These are phyloP conservation scores for Petrocephalus zakoni DNA, from an alignment of 2,113 vertebrate species.

Conservation along the genomic window DNA sequence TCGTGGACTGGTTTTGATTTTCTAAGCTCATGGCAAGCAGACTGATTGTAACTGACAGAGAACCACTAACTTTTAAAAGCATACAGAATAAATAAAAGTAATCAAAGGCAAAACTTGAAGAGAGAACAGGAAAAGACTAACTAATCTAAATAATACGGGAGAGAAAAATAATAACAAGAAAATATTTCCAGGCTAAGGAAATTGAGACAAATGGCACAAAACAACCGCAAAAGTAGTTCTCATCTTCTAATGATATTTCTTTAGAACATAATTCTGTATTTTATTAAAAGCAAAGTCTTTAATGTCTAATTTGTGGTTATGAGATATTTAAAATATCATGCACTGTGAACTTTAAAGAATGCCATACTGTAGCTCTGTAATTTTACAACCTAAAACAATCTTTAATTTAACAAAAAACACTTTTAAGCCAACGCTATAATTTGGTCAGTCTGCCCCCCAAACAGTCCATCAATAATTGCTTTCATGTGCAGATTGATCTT, in stretches of 20 bases:
- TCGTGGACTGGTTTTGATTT: background rate
- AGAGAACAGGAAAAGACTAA: background rate
- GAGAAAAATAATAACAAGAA: constrained; percentile 8
- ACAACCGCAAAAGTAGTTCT: constrained; percentile 42
- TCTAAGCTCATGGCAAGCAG: background rate
- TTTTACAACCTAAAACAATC: constrained; percentile 17
- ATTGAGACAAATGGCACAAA: constrained; percentile 39
- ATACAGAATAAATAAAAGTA: background rate
- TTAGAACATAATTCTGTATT: constrained; percentile 6
- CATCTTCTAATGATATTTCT: constrained; percentile 12
- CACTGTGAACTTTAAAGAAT: constrained; percentile 38
- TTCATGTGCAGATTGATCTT: constrained; percentile 43
- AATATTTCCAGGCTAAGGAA: constrained; percentile 24
- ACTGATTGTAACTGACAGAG: background rate
- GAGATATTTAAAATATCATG: constrained; percentile 49
- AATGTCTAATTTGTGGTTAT: constrained; percentile 37
- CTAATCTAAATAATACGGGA: constrained; percentile 7
- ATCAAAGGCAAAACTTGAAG: background rate
- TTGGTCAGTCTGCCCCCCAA: constrained; percentile 16
- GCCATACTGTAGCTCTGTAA: constrained; percentile 9
- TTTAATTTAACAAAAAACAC: constrained; percentile 27
- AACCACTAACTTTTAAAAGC: background rate
- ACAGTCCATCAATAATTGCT: constrained; percentile 38
- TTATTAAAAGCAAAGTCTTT: constrained; percentile 15
- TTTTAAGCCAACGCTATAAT: constrained; percentile 28